Evolutionary conservation across 2,888 invertebrate species (phyloP).

Genomic region (Sussaba pulchella): DNA sequence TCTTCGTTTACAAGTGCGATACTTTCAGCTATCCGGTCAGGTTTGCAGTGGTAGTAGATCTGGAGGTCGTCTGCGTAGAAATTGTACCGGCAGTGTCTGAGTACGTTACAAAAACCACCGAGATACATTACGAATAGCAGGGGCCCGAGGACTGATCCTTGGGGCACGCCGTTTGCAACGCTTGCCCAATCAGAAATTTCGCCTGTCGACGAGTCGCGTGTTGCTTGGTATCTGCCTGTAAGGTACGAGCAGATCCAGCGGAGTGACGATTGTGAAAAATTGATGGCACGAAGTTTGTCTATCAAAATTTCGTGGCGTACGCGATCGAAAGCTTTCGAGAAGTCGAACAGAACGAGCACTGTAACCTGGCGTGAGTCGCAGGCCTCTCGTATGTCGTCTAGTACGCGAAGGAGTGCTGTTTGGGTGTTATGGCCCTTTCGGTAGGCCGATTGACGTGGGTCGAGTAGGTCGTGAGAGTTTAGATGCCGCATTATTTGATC

Average conservation of each 20-base stretch:
- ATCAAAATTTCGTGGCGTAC: slow-evolving; percentile 68
- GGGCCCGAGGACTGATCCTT: slow-evolving; percentile 51
- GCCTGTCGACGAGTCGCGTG: background rate
- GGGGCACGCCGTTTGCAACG: slow-evolving; percentile 35
- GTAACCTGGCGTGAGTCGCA: slow-evolving; percentile 68
- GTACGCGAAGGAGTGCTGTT: slow-evolving; percentile 71
- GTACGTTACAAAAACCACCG: slow-evolving; percentile 10
- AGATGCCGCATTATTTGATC: slow-evolving; percentile 67
- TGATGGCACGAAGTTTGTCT: slow-evolving; percentile 58
- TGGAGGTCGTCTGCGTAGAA: slow-evolving; percentile 55
- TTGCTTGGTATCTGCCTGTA: slow-evolving; percentile 6
- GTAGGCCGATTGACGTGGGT: slow-evolving; percentile 73
- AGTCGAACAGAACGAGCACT: slow-evolving; percentile 71
- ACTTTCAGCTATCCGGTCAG: background rate
- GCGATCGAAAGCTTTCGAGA: slow-evolving; percentile 74
- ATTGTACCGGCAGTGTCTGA: slow-evolving; percentile 21
- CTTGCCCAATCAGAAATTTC: background rate
- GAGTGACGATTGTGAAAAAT: slow-evolving; percentile 84
- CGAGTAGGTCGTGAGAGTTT: slow-evolving; percentile 68
- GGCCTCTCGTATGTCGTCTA: slow-evolving; percentile 70
- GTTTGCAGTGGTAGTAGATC: slow-evolving; percentile 28
- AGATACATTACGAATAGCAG: slow-evolving; percentile 42
- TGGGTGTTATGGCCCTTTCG: slow-evolving; percentile 69
- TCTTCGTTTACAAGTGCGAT: slow-evolving; percentile 14
- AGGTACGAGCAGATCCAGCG: slow-evolving; percentile 55